Evolutionary conservation across 2,113 vertebrate genomes (phyloP).

Genomic region (Zonotrichia leucophrys): DNA sequence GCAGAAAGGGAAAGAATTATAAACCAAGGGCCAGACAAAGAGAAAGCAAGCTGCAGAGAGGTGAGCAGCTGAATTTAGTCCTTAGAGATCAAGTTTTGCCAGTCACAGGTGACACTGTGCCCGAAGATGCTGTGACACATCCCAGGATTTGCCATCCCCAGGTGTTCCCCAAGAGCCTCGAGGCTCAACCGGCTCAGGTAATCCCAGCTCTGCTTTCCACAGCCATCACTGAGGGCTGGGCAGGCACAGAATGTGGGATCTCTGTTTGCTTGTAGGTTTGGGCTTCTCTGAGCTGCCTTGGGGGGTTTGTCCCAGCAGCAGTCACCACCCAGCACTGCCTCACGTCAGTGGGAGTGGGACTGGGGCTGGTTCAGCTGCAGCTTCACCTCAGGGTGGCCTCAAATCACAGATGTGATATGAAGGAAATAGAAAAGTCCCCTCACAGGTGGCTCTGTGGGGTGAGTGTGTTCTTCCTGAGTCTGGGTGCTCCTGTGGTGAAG

Average conservation of each 20-base stretch:
- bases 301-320: background rate
- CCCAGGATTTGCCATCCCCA: background rate
- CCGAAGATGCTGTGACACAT: background rate
- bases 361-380: background rate
- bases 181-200: background rate
- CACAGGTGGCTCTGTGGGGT: background rate
- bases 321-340: background rate
- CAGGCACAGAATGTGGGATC: background rate
- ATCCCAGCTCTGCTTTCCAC: accelerated
- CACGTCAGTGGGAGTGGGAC: accelerated
- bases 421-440: background rate
- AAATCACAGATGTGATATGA: accelerated
- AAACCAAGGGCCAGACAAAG: background rate
- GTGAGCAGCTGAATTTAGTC: background rate
- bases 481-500: background rate
- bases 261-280: background rate
- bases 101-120: accelerated
- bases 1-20: background rate
- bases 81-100: background rate
- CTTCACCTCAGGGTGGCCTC: accelerated
- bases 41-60: background rate
- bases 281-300: background rate
- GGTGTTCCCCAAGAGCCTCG: background rate
- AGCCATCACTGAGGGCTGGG: accelerated
- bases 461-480: background rate